Evolutionary conservation across 2,113 vertebrate species (phyloP).

Genomic region (Xiphophorus hellerii): DNA sequence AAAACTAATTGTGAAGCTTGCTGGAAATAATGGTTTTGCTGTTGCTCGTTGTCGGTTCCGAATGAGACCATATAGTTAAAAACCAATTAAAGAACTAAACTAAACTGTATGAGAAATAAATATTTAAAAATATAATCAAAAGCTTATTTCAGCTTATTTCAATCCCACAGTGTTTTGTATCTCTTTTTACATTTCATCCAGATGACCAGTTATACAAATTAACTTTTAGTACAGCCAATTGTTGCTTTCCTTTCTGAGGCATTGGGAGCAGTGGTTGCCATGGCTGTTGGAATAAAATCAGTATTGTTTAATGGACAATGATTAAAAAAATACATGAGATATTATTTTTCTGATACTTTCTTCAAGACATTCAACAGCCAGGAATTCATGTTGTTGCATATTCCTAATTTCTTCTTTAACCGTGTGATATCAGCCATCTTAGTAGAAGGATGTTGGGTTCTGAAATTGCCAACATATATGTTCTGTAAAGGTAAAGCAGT

Average conservation of each 20-base stretch:
- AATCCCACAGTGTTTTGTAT: no score
- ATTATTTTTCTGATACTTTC: background rate
- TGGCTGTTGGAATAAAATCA: no score
- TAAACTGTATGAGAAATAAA: no score
- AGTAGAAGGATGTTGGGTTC: constrained; percentile 8
- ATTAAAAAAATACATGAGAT: background rate
- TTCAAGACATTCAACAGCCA: background rate
- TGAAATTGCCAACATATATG: constrained; percentile 12
- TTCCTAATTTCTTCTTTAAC: background rate
- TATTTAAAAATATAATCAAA: no score
- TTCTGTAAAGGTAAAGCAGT: constrained; percentile 3
- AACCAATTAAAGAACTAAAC: no score
- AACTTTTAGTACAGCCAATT: background rate
- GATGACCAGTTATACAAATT: no score
- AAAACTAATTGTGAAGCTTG: background rate
- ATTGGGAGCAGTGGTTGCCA: no score
- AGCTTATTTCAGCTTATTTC: no score
- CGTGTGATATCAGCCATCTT: background rate
- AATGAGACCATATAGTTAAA: no score
- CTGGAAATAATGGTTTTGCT: background rate
- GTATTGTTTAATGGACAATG: no score
- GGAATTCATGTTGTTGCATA: background rate
- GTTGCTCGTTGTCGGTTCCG: background rate
- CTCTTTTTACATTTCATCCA: no score
- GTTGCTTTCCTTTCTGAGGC: background rate